Evolutionary conservation across 2,113 vertebrate species (phyloP).

Genomic region (Lasiurus borealis): DNA sequence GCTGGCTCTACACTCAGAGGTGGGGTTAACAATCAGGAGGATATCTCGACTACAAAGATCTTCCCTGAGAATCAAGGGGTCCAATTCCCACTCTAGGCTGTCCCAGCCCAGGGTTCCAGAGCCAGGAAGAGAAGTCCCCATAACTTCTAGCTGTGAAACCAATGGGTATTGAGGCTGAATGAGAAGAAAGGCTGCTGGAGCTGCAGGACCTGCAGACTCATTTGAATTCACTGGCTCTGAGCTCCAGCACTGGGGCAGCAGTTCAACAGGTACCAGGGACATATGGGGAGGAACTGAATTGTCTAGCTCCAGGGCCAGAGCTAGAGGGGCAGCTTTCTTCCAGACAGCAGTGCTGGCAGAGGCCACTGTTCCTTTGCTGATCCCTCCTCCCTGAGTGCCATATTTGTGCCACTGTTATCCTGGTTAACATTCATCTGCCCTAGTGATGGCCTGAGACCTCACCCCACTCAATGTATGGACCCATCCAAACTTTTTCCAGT

Average conservation of each 20-base stretch:
- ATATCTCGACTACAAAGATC: neutral
- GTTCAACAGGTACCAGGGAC: neutral
- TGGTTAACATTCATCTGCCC: neutral
- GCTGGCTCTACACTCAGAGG: neutral
- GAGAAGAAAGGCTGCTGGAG: neutral
- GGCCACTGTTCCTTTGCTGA: neutral
- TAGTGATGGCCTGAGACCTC: neutral
- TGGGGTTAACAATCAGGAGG: neutral
- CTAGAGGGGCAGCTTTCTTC: neutral
- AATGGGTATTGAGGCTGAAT: neutral
- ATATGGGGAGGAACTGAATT: neutral
- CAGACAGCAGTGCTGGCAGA: neutral
- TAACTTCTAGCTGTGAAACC: neutral
- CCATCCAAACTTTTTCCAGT: neutral
- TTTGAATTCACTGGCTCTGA: neutral
- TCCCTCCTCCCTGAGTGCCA: neutral
- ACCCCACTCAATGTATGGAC: too few species aligned
- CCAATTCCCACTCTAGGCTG: neutral
- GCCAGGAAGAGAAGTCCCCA: neutral
- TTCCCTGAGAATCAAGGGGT: neutral
- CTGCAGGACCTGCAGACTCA: neutral
- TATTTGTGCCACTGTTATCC: neutral
- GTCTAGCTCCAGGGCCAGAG: neutral
- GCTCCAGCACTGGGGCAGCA: neutral
- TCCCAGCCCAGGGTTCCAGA: neutral